Evolutionary conservation across 1,140 invertebrate species (phyloP).

Genomic region (Heliconius melpomene): DNA sequence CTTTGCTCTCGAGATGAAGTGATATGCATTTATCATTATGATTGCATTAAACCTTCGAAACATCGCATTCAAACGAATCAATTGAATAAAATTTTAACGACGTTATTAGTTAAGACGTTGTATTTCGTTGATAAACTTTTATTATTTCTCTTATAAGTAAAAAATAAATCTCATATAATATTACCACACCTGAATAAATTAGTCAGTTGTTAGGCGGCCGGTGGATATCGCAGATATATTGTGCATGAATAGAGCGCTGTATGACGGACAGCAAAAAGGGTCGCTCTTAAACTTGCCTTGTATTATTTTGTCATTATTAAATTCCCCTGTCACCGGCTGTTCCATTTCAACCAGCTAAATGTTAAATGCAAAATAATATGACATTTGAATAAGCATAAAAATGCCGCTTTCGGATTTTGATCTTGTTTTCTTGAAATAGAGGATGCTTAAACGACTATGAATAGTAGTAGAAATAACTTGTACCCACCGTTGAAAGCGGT

Average conservation of each 20-base stretch:
- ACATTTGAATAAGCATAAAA: slow-evolving; percentile 79
- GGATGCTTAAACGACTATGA: background rate
- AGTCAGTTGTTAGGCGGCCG: slow-evolving; percentile 75
- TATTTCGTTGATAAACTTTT: background rate
- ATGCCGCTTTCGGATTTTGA: slow-evolving; percentile 50
- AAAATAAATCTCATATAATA: slow-evolving; percentile 34
- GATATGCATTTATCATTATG: slow-evolving; percentile 78
- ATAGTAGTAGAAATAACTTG: background rate
- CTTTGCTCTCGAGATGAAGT: slow-evolving; percentile 71
- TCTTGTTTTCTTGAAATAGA: slow-evolving; percentile 35
- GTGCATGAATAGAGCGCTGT: slow-evolving; percentile 75
- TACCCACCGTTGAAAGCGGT: background rate
- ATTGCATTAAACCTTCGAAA: slow-evolving; percentile 70
- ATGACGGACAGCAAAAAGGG: slow-evolving; percentile 80
- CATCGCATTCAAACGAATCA: slow-evolving; percentile 70
- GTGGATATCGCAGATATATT: slow-evolving; percentile 77
- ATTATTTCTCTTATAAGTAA: background rate
- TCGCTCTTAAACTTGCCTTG: slow-evolving; percentile 76
- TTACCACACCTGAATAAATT: slow-evolving; percentile 72
- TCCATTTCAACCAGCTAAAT: slow-evolving; percentile 76
- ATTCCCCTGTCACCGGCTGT: slow-evolving; percentile 75
- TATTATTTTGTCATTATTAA: slow-evolving; percentile 82
- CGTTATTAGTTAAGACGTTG: slow-evolving; percentile 14
- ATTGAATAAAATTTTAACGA: slow-evolving; percentile 58
- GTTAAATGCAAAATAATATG: slow-evolving; percentile 81